Evolutionary conservation across 2,888 invertebrate genomes (phyloP), one percentile per base, ranked within the genome.

Genomic region (Harpagoxenus sublaevis): DNA sequence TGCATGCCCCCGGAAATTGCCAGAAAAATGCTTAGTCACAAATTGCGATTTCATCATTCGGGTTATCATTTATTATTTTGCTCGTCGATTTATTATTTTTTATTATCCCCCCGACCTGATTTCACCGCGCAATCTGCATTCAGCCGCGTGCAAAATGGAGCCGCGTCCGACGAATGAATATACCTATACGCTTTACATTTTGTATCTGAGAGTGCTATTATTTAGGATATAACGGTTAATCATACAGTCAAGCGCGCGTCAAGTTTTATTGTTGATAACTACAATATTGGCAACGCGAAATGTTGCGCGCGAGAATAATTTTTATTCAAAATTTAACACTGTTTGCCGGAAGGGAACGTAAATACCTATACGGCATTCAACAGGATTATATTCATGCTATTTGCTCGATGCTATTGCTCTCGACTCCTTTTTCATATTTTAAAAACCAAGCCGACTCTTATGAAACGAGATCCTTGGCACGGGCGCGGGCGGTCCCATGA

Each of bases 41-140:
- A 68, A 55, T 78, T 78, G 55, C 66, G 28, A 55, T 66, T 66
- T 66, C 23, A 77, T 42, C 42, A 66, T 66, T 12, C 31, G n/a
- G 42, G 9, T 66, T 66, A 78, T 55, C 31, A 65, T 66, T 65
- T 65, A 42, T 66, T 66, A 78, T 78, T 73, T 63, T 9, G 23
- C n/a, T 39, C 15, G 66, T 66, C 9, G 15, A 68, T 66, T 68
- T 55, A 66, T 78, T 57, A 55, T 68, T 78, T 66, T 55, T 66
- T 55, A 66, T 35, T 48, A 48, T 23, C 23, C 3, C n/a, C n/a
- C 31, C 78, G 39, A n/a, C 28, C 12, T 42, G 42, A 55, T 66
- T 66, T 78, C 53, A 42, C 23, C 23, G 23, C 66, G 42, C 42
- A 42, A 66, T 42, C 39, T 65, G n/a, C 66, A 42, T 63, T 51